A percentile compares a stretch with the other conserved stretches of the same genome.
phyloP scores from a whole-genome alignment of 2,797 vertebrate genomes.

The Sebastes diaconus region DNA sequence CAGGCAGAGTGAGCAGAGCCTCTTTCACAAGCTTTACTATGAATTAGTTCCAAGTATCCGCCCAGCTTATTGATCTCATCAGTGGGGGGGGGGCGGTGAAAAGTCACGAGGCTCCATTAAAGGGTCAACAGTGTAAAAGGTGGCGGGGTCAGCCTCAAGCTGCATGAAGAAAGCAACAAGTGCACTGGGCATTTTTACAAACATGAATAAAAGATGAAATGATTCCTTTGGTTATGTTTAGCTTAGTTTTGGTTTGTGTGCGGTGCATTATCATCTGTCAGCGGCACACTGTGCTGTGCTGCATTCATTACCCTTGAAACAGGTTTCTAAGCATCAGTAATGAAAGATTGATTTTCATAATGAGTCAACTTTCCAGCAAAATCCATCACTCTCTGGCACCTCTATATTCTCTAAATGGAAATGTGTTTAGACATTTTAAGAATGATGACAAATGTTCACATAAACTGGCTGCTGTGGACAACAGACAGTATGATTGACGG shows the following conservation, averaged over 20 bases:
- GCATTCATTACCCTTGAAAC: slow-evolving; percentile 15
- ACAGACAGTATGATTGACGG: not conserved
- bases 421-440: not conserved
- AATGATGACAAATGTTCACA: slow-evolving; percentile 2
- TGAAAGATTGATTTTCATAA: slow-evolving; percentile 54
- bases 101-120: not conserved
- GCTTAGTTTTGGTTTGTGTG: not conserved
- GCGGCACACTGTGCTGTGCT: not conserved
- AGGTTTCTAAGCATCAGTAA: not conserved
- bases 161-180: not conserved
- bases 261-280: not conserved
- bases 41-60: not conserved
- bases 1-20: not conserved
- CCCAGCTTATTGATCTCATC: slow-evolving; percentile 45
- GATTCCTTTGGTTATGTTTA: not conserved
- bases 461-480: not conserved
- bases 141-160: not conserved
- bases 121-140: not conserved
- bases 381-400: slow-evolving; percentile 26
- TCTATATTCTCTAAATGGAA: not conserved
- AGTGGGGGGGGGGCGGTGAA: not conserved
- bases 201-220: not conserved
- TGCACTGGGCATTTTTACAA: not conserved
- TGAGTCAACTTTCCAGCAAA: slow-evolving; percentile 1
- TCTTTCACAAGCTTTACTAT: not conserved